Conservation (phyloP, 2,888 invertebrate genomes). For the Lissonota sp. region DNA sequence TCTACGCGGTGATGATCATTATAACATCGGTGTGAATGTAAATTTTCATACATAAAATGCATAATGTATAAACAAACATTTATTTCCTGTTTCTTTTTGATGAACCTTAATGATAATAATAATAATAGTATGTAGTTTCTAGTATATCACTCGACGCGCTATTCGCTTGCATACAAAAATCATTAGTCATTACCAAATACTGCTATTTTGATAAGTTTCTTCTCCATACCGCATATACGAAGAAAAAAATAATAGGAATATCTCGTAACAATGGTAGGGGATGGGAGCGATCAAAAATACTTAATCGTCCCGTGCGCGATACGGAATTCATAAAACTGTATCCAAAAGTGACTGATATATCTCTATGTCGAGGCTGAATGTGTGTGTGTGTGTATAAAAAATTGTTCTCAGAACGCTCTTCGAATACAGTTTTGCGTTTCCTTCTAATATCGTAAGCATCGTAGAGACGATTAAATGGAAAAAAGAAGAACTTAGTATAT, state of each 20-base stretch:
- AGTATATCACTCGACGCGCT: constrained; percentile 58
- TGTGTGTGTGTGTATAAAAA: constrained; percentile 48
- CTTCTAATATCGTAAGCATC: constrained; percentile 12
- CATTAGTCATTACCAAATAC: constrained; percentile 49
- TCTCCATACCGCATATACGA: constrained; percentile 1
- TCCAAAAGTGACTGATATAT: constrained; percentile 31
- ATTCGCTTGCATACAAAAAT: constrained; percentile 60
- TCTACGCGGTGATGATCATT: constrained; percentile 22
- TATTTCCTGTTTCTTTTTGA: constrained; percentile 7
- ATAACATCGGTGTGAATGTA: constrained; percentile 42
- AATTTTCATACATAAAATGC: constrained; percentile 51
- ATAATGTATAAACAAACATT: constrained; percentile 52
- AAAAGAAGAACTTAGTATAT: constrained; percentile 17
- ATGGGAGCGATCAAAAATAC: neutral
- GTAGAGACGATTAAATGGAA: constrained; percentile 18
- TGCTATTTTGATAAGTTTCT: constrained; percentile 37
- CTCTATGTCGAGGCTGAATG: constrained; percentile 33
- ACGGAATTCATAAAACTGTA: constrained; percentile 46
- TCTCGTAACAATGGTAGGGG: neutral
- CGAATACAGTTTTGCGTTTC: constrained; percentile 37
- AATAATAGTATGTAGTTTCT: constrained; percentile 44
- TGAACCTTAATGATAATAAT: constrained; percentile 45
- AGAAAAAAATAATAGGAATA: constrained; percentile 13
- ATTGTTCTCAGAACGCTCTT: constrained; percentile 52
- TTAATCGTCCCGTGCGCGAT: constrained; percentile 31